phyloP scores from a whole-genome alignment of 2,797 vertebrate genomes.

The Oryzias sinensis region DNA sequence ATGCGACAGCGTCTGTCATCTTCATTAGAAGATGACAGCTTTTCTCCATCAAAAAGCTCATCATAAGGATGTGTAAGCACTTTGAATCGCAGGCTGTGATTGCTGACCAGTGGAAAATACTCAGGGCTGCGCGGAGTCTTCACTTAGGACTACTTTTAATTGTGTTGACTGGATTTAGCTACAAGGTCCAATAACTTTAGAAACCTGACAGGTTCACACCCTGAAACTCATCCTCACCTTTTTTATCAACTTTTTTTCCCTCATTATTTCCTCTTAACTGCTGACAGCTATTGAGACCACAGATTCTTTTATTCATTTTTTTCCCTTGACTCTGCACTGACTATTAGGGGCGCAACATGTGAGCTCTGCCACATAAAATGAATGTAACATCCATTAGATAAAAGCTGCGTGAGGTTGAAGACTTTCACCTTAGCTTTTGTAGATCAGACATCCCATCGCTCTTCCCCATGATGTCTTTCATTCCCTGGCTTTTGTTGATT shows the following conservation, averaged over 20 bases:
- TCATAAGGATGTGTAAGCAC: constrained; percentile 47
- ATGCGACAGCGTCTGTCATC: constrained; percentile 46
- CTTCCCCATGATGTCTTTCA: constrained; percentile 66
- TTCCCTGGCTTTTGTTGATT: constrained; percentile 75
- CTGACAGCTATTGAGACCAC: constrained; percentile 41
- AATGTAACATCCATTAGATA: constrained; percentile 52
- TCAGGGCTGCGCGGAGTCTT: constrained; percentile 48
- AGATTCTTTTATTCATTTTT: constrained; percentile 10
- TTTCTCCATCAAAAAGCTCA: constrained; percentile 55
- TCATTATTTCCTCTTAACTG: constrained; percentile 50
- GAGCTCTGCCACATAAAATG: constrained; percentile 38
- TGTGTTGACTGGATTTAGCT: constrained; percentile 53
- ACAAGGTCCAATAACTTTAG: constrained; percentile 60
- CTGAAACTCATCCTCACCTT: constrained; percentile 31
- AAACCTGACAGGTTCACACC: constrained; percentile 42
- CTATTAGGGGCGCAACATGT: constrained; percentile 22
- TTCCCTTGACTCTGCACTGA: constrained; percentile 20
- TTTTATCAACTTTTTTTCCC: constrained; percentile 39
- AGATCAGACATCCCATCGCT: constrained; percentile 52
- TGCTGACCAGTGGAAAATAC: constrained; percentile 58
- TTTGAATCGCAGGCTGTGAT: constrained; percentile 62
- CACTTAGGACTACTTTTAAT: constrained; percentile 45
- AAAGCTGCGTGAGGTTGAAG: constrained; percentile 48
- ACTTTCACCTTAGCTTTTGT: constrained; percentile 46
- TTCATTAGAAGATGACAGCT: constrained; percentile 55